These are phyloP conservation scores for Heterohyrax brucei DNA, from an alignment of 2,797 vertebrate genomes.

Conservation along the genomic window DNA sequence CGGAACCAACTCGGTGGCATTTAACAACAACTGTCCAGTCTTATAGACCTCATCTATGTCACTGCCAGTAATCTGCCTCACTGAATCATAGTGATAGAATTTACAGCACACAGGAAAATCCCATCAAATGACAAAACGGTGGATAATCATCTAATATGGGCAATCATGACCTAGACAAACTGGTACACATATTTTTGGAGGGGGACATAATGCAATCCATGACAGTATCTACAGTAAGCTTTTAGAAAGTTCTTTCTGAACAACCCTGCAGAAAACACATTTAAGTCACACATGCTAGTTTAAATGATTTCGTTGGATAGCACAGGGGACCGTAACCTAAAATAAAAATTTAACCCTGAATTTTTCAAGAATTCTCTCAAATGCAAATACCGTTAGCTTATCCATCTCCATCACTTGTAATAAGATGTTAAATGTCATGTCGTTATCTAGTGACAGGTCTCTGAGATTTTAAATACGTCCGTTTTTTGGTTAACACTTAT, in stretches of 20 bases:
- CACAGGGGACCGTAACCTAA: background rate
- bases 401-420: constrained; percentile 75
- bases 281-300: constrained; percentile 14
- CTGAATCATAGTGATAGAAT: too few species aligned
- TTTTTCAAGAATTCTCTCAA: constrained; percentile 48
- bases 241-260: constrained; percentile 56
- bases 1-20: too few species aligned
- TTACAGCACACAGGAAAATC: too few species aligned
- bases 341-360: constrained; percentile 39
- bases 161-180: too few species aligned
- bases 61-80: too few species aligned
- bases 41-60: too few species aligned
- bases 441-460: constrained; percentile 46
- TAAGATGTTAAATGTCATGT: constrained; percentile 50
- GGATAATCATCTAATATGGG: too few species aligned
- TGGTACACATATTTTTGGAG: too few species aligned
- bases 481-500: constrained; percentile 73
- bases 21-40: too few species aligned
- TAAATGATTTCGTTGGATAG: constrained; percentile 34
- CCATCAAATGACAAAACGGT: too few species aligned
- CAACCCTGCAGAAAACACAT: background rate
- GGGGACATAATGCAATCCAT: too few species aligned
- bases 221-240: background rate
- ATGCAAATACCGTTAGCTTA: constrained; percentile 67
- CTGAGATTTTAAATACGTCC: constrained; percentile 55